Evolutionary conservation across 1,140 invertebrate species (phyloP), one percentile per base, ranked within the genome.

Genomic region (Daktulosphaira vitifoliae): DNA sequence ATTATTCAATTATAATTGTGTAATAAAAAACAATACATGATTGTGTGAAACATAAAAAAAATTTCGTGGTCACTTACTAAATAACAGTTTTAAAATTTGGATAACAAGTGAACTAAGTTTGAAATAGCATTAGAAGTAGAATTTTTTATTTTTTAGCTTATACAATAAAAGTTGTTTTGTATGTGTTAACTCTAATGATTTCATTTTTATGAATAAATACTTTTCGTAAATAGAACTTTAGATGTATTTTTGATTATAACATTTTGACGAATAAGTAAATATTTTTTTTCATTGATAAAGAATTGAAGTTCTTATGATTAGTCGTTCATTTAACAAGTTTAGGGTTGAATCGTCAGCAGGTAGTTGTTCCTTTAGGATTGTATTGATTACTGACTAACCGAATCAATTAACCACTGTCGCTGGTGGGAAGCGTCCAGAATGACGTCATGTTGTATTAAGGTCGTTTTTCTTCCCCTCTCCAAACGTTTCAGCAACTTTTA

Each of bases 301-400:
- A n/a, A n/a, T n/a, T n/a, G n/a, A n/a, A 20, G 44, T 62, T 48
- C 39, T 62, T 15, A 33, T 22, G 26, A 48, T 62, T 59, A 46
- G 56, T 62, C 56, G 56, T 46, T 9, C 18, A 46, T 48, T 62
- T 62, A 62, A 46, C 16, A 18, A 62, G 56, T 48, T 62, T 25
- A 56, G 53, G 53, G 53, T 39, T 16, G n/a, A n/a, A n/a, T 16
- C 44, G 25, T 42, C 56, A 25, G 38, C 56, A 62, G 56, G 54
- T 62, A 62, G 56, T n/a, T n/a, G n/a, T 39, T 62, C 56, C 56
- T 62, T 62, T 25, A 48, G 56, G 25, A 15, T 23, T 62, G 56
- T 62, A 62, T 62, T 62, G 56, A 62, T 62, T 62, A 62, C 56
- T 37, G 56, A 13, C 56, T 62, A 62, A 62, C 56, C 39, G 25